These are phyloP conservation scores for Ciona savignyi DNA, from an alignment of 23 tunicate genomes.

Conservation along the genomic window DNA sequence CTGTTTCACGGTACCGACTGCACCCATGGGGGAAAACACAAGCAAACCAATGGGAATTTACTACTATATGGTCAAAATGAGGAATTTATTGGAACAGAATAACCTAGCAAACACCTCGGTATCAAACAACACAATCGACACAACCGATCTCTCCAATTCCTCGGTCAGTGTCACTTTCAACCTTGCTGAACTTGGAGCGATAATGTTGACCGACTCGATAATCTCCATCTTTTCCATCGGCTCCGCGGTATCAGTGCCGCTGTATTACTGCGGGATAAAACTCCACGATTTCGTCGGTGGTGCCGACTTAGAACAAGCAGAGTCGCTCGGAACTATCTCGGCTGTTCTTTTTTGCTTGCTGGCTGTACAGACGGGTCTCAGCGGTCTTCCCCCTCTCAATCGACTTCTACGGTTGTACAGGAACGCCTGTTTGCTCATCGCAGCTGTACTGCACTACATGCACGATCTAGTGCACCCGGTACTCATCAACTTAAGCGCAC, in stretches of 20 bases:
- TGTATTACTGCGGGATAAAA: constrained; percentile 35
- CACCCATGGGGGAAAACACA: neutral
- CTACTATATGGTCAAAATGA: neutral
- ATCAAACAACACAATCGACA: neutral
- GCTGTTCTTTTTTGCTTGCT: constrained; percentile 52
- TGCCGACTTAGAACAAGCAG: constrained; percentile 47
- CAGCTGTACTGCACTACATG: constrained; percentile 45
- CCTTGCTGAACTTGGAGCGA: constrained; percentile 14
- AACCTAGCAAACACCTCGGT: neutral
- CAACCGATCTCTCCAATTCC: neutral
- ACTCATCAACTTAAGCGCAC: constrained; percentile 41
- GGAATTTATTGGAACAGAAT: neutral
- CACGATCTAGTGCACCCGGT: constrained; percentile 67
- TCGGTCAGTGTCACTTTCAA: neutral
- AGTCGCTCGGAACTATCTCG: constrained; percentile 41
- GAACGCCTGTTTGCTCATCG: constrained; percentile 31
- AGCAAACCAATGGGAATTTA: constrained; percentile 14
- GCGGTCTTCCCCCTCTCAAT: constrained; percentile 30
- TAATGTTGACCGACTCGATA: constrained; percentile 50
- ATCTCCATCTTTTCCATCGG: constrained; percentile 51
- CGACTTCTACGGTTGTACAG: constrained; percentile 40
- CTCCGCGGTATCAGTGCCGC: constrained; percentile 45
- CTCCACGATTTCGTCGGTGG: constrained; percentile 54
- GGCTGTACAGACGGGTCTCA: constrained; percentile 54
- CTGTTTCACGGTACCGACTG: neutral